Evolutionary conservation across 2,113 vertebrate species (phyloP), one percentile per base, ranked within the genome.

Genomic region (Melanotaenia duboulayi): DNA sequence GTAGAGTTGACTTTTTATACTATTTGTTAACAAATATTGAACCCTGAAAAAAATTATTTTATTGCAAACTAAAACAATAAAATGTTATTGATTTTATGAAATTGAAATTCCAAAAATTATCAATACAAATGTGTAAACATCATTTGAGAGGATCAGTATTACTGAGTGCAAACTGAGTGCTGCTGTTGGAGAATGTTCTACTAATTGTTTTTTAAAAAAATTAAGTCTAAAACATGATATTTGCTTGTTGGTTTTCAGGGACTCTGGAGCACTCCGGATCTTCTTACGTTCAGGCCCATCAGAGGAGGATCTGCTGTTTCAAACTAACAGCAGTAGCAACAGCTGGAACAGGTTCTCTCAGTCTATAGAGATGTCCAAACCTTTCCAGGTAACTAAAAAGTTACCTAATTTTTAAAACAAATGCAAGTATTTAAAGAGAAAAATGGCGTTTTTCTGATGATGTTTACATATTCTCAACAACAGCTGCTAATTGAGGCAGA

Each of bases 401-500:
- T n/a, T 0, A 13, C 2, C 48, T 32, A 24, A 16, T 17, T 40
- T 3, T 19, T 52, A 54, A 13, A 23, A 37, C 7, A 48, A 48
- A 48, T 7, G 6, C 12, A 2, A 48, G 17, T 20, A 44, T 48
- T 63, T 6, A 50, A 40, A 49, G 7, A 22, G 24, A n/a, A 4
- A 3, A 40, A 13, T 40, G 24, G 22, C 23, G 44, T 42, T 54
- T 25, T 16, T 24, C 54, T 8, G 19, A 6, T 25, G 4, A 40
- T 39, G 13, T 54, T 76, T 46, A 49, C 50, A 69, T 44, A 37
- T 39, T 55, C 25, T 69, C 1, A 42, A 61, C 7, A 4, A 62
- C 28, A 95, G 94, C 80, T 95, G 67, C 48, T 92, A 79, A 86
- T 95, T 0, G 80, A 93, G 64, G 92, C 91, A 14, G 82, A 93